Conservation (phyloP, 1,140 invertebrate genomes). For the Dufourea novaeangliae region DNA sequence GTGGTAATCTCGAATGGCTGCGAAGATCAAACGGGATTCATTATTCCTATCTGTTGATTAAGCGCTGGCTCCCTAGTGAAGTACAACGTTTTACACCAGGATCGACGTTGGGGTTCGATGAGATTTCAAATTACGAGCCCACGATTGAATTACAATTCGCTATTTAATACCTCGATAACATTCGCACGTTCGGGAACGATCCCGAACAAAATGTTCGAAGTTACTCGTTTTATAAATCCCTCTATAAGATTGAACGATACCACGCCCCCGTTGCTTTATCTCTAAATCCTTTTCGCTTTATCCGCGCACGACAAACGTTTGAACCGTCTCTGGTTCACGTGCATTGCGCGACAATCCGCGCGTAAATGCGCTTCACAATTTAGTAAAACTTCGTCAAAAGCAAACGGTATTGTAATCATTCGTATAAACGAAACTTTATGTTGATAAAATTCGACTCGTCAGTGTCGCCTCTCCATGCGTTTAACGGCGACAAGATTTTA, state of each 20-base stretch:
- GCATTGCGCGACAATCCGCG: background rate
- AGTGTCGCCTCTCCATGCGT: too few species aligned
- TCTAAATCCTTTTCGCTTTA: background rate
- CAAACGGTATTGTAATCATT: too few species aligned
- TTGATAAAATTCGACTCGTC: too few species aligned
- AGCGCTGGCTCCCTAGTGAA: too few species aligned
- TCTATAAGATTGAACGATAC: background rate
- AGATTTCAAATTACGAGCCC: background rate
- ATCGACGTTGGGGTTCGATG: background rate
- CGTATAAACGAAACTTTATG: too few species aligned
- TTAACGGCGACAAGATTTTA: too few species aligned
- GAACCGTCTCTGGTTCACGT: background rate
- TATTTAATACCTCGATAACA: background rate
- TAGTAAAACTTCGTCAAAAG: too few species aligned
- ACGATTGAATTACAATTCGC: background rate
- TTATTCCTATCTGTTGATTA: background rate
- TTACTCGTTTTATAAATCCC: background rate
- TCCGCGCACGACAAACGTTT: background rate
- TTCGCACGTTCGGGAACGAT: too few species aligned
- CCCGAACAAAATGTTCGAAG: too few species aligned
- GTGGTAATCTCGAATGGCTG: background rate
- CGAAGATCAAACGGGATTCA: conserved; percentile 24
- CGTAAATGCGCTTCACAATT: background rate
- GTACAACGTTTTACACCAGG: background rate
- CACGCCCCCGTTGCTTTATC: background rate